phyloP scores from a whole-genome alignment of 2,888 invertebrate genomes.

The Phasia obesa region DNA sequence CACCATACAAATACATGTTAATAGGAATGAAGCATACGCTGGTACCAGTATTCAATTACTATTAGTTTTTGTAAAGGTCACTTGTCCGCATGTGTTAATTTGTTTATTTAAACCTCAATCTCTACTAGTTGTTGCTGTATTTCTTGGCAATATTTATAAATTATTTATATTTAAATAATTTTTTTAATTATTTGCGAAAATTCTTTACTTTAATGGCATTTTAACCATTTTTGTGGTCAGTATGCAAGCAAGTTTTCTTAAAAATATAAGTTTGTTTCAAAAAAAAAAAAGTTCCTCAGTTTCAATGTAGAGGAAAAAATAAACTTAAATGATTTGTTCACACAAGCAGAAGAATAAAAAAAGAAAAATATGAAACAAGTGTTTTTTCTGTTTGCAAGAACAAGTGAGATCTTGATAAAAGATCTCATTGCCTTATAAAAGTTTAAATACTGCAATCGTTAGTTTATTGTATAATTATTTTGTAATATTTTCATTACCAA shows the following conservation, averaged over 20 bases:
- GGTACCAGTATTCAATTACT: conserved; percentile 29
- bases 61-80: conserved; percentile 63
- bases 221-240: conserved; percentile 52
- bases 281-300: conserved; percentile 30
- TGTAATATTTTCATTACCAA: conserved; percentile 51
- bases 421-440: conserved; percentile 1
- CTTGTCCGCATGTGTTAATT: conserved; percentile 68
- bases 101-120: conserved; percentile 38
- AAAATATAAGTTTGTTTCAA: conserved; percentile 1
- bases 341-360: background rate
- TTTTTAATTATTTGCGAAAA: conserved; percentile 23
- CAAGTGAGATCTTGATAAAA: conserved; percentile 39
- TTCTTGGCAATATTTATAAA: conserved; percentile 47
- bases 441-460: background rate
- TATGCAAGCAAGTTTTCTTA: background rate
- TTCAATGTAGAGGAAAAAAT: conserved; percentile 19
- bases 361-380: conserved; percentile 15
- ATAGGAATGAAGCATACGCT: too few relatives aligned
- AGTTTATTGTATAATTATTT: conserved; percentile 3
- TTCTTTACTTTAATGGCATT: conserved; percentile 20
- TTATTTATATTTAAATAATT: conserved; percentile 14
- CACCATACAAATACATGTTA: too few relatives aligned
- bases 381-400: conserved; percentile 15
- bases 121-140: conserved; percentile 23
- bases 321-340: conserved; percentile 19